phyloP scores from a whole-genome alignment of 2,888 invertebrate genomes.

The Scelioninae gen. 1 region DNA sequence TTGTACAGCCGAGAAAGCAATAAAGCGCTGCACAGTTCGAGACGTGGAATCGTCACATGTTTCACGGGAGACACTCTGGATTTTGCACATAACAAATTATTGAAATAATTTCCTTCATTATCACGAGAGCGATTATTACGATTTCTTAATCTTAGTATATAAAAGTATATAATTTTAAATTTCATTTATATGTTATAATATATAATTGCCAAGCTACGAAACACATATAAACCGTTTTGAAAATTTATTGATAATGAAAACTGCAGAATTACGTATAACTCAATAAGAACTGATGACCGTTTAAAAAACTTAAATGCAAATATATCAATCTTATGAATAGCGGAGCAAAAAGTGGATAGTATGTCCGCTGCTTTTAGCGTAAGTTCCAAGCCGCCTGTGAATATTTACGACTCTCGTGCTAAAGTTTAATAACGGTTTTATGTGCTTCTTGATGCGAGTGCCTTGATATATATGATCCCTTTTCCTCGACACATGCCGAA shows the following conservation, averaged over 20 bases:
- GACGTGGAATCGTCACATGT: neutral
- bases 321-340: constrained; percentile 66
- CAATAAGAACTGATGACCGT: constrained; percentile 35
- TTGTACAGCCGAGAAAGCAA: constrained; percentile 4
- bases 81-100: too few relatives aligned
- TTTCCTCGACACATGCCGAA: constrained; percentile 55
- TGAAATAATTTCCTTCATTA: too few relatives aligned
- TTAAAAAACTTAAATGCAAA: constrained; percentile 46
- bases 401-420: constrained; percentile 70
- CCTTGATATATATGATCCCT: constrained; percentile 63
- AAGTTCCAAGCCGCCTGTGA: constrained; percentile 63
- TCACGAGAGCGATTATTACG: too few relatives aligned
- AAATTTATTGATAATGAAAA: neutral
- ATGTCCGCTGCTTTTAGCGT: constrained; percentile 58
- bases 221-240: neutral
- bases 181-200: too few relatives aligned
- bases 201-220: too few relatives aligned
- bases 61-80: constrained; percentile 1
- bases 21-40: neutral
- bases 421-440: constrained; percentile 71
- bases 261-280: too few relatives aligned
- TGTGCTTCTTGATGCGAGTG: constrained; percentile 65
- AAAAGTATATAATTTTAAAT: too few relatives aligned
- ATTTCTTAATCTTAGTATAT: too few relatives aligned
- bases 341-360: constrained; percentile 63